These are phyloP conservation scores for Cochlearius cochlearius DNA, from an alignment of 2,113 vertebrate genomes.

Conservation along the genomic window DNA sequence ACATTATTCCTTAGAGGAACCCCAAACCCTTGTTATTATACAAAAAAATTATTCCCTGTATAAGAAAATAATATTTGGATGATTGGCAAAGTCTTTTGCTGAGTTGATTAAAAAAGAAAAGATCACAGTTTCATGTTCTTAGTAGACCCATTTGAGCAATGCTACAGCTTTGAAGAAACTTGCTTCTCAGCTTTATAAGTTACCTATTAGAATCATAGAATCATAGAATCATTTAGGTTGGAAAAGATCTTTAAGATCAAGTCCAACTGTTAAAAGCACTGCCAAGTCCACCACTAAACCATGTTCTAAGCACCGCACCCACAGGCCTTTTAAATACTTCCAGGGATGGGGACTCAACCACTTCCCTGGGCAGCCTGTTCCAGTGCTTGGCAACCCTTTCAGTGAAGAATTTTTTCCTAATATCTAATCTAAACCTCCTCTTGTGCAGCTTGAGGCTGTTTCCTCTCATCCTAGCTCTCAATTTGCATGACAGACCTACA, in stretches of 20 bases:
- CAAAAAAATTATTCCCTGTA: background rate
- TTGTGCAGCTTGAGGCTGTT: background rate
- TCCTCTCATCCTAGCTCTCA: background rate
- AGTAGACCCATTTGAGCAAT: background rate
- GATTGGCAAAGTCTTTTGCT: background rate
- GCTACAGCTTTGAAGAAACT: background rate
- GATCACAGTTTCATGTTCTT: background rate
- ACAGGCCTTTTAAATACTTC: background rate
- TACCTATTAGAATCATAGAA: background rate
- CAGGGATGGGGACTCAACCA: background rate
- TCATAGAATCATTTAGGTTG: background rate
- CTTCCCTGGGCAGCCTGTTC: background rate
- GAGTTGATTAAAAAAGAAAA: background rate
- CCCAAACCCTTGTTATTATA: background rate
- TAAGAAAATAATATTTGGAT: background rate
- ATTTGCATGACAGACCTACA: background rate
- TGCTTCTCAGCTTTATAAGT: rapidly evolving
- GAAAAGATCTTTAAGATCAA: background rate
- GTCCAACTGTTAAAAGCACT: background rate
- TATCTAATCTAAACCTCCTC: background rate
- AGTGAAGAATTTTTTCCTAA: background rate
- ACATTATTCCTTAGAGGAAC: background rate
- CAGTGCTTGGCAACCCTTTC: background rate
- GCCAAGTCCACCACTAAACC: background rate
- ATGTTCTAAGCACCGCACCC: background rate